These are phyloP conservation scores for Thyatira batis DNA, from an alignment of 2,888 invertebrate species.

Conservation along the genomic window DNA sequence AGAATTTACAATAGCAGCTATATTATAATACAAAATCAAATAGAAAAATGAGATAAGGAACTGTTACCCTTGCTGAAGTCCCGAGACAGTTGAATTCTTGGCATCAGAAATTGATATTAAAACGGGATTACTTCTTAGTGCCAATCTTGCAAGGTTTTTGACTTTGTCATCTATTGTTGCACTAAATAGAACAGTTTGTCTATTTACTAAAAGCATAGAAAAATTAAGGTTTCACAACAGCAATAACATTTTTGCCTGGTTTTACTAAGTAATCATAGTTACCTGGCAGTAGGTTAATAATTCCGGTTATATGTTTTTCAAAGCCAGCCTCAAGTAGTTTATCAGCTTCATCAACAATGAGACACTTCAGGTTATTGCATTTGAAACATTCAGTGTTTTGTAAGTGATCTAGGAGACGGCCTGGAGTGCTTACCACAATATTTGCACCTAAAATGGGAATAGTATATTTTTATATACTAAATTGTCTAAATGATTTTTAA, in stretches of 20 bases:
- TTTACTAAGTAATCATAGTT: neutral
- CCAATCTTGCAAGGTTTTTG: slow-evolving; percentile 92
- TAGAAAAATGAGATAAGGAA: no score
- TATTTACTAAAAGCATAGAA: slow-evolving; percentile 84
- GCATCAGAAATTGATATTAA: slow-evolving; percentile 93
- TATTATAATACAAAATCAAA: no score
- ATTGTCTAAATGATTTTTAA: no score
- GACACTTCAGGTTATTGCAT: slow-evolving; percentile 93
- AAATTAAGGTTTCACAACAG: neutral
- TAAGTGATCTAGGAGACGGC: slow-evolving; percentile 95
- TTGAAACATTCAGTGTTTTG: slow-evolving; percentile 93
- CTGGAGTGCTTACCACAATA: slow-evolving; percentile 97
- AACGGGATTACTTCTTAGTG: slow-evolving; percentile 93
- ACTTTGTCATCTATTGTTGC: slow-evolving; percentile 98
- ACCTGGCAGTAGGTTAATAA: slow-evolving; percentile 91
- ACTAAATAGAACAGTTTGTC: slow-evolving; percentile 98
- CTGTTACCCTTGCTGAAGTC: slow-evolving; percentile 88
- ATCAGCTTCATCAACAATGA: slow-evolving; percentile 98
- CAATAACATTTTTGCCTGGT: no score
- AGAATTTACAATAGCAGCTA: no score
- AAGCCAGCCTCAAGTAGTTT: slow-evolving; percentile 97
- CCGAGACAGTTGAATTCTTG: slow-evolving; percentile 88
- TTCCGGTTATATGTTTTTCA: slow-evolving; percentile 96
- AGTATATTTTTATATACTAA: neutral
- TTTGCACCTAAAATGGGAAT: slow-evolving; percentile 85